These are phyloP conservation scores for Colletes latitarsis DNA, from an alignment of 1,140 invertebrate genomes.

Conservation along the genomic window DNA sequence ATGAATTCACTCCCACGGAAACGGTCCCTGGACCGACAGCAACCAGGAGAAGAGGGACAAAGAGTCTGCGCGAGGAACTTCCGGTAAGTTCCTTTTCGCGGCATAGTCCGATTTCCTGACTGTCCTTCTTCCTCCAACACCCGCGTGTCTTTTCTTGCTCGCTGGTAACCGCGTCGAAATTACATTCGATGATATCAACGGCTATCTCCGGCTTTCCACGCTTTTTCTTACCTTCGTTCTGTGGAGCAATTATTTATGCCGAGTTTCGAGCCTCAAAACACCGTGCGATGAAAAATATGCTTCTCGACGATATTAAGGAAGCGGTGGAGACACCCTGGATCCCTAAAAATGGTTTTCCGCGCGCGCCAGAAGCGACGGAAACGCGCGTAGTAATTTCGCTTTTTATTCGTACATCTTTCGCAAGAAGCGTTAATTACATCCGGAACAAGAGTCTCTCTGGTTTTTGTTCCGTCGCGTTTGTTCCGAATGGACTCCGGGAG, in stretches of 20 bases:
- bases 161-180: conserved; percentile 49
- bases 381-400: not conserved
- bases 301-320: no score
- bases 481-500: not conserved
- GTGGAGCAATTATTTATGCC: no score
- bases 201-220: conserved; percentile 45
- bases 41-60: no score
- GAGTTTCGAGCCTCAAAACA: no score
- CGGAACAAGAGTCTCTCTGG: not conserved
- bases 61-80: conserved; percentile 1
- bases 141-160: conserved; percentile 2
- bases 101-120: conserved; percentile 24
- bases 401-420: not conserved
- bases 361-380: no score
- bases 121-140: conserved; percentile 31
- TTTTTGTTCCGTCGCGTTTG: not conserved
- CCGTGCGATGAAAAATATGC: no score
- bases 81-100: conserved; percentile 22
- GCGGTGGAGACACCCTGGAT: no score
- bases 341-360: no score
- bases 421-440: conserved; percentile 32
- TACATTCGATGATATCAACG: conserved; percentile 69
- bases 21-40: not conserved
- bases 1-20: conserved; percentile 29
- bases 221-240: no score